Percentiles rank a stretch among this genome's conserved stretches.
Conservation (phyloP, 2,797 vertebrate species). For the Chiroxiphia lanceolata region DNA sequence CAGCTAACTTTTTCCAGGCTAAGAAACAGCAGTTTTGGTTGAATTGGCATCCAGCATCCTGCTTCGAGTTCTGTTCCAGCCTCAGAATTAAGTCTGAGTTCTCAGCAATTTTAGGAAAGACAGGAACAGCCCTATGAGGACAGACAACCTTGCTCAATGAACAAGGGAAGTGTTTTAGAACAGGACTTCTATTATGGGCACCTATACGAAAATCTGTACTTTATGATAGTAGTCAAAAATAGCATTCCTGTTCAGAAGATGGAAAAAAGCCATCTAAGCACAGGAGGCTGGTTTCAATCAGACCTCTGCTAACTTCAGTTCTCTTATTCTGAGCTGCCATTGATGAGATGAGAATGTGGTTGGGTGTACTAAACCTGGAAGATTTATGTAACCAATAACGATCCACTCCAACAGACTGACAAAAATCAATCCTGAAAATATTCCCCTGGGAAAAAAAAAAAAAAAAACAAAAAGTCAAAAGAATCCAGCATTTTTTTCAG, state of each 20-base stretch:
- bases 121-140: neutral
- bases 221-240: neutral
- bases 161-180: neutral
- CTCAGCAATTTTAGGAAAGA: neutral
- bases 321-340: neutral
- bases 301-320: neutral
- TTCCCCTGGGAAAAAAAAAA: neutral
- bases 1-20: neutral
- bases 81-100: neutral
- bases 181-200: neutral
- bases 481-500: constrained; percentile 6
- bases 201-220: neutral
- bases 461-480: neutral
- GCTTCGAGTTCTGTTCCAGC: neutral
- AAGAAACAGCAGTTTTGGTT: neutral
- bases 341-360: neutral
- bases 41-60: neutral
- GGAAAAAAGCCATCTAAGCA: neutral
- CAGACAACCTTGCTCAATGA: neutral
- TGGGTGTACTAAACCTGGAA: neutral
- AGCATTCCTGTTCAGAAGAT: neutral
- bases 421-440: constrained; percentile 32
- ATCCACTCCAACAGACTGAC: neutral
- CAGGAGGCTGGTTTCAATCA: neutral
- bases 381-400: neutral